Conservation (phyloP, 1,140 invertebrate species). For the Hypsibius dujardini region DNA sequence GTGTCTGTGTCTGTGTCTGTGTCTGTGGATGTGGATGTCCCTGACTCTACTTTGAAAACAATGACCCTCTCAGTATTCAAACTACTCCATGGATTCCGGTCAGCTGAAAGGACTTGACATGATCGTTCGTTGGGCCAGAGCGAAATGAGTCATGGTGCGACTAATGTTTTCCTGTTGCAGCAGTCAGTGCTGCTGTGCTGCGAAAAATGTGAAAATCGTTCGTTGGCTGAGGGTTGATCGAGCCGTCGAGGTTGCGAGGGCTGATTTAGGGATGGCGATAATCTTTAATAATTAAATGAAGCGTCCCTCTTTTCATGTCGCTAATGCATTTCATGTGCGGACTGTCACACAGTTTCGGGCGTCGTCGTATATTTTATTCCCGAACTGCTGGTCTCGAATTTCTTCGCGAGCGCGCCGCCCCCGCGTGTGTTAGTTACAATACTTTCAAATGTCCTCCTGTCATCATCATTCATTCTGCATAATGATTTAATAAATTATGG, state of each 20-base stretch:
- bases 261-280: background rate
- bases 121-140: too few relatives aligned
- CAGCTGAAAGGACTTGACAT: background rate
- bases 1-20: too few relatives aligned
- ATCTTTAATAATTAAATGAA: slow-evolving; percentile 17
- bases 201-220: background rate
- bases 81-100: background rate
- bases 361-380: background rate
- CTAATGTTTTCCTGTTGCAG: background rate
- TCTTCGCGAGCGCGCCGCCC: background rate
- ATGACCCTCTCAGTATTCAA: too few relatives aligned
- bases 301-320: slow-evolving; percentile 8
- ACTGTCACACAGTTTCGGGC: background rate
- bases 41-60: too few relatives aligned
- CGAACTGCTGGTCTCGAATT: background rate
- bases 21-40: too few relatives aligned
- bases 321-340: slow-evolving; percentile 7
- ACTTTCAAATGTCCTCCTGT: background rate
- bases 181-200: background rate
- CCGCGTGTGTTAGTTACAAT: background rate
- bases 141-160: too few relatives aligned
- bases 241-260: background rate
- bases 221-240: background rate
- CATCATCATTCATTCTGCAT: slow-evolving; percentile 9
- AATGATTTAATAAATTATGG: background rate